Evolutionary conservation across 2,888 invertebrate genomes (phyloP), one percentile per base, ranked within the genome.

Genomic region (Bhutanitis thaidina): DNA sequence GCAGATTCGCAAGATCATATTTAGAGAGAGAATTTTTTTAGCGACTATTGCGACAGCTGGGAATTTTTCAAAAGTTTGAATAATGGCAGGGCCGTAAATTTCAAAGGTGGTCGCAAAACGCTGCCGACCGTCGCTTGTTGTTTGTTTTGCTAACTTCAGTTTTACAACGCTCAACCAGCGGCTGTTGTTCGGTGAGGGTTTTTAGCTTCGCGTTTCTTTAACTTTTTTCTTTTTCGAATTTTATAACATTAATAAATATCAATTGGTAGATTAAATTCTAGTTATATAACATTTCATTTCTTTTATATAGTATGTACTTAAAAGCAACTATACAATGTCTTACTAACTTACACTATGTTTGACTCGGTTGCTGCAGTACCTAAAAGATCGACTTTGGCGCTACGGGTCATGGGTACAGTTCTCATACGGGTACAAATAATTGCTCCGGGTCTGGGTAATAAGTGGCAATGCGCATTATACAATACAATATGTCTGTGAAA

Each of bases 1-100:
- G 84, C 87, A 83, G 82, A 87, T 86, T 86, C 71, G 61, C 71
- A 71, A 80, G 80, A 86, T 84, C 86, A 78, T 80, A 84, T 83
- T 82, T 78, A 77, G 68, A 69, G 69, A 62, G 64, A 32, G 68
- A 70, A 72, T 65, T 71, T 64, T 80, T 77, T 77, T 78, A 73
- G 65, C 74, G 78, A 77, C 84, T 84, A 79, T 65, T 64, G 45
- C 57, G 62, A 63, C 68, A 55, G 71, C 60, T 60, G 68, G 63
- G 64, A 69, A 72, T 80, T 78, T 81, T 76, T 71, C 64, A 69
- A 80, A 86, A 83, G 69, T 82, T 83, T 82, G 82, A 86, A 77
- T 80, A 80, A 85, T 79, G 83, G 76, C 73, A 74, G 63, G 56
- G 73, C 64, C 72, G 79, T 84, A 82, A 83, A 85, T 81, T 78